phyloP scores from a whole-genome alignment of 37 sponge, comb jelly and placozoan species.

The Haliclona indistincta region DNA sequence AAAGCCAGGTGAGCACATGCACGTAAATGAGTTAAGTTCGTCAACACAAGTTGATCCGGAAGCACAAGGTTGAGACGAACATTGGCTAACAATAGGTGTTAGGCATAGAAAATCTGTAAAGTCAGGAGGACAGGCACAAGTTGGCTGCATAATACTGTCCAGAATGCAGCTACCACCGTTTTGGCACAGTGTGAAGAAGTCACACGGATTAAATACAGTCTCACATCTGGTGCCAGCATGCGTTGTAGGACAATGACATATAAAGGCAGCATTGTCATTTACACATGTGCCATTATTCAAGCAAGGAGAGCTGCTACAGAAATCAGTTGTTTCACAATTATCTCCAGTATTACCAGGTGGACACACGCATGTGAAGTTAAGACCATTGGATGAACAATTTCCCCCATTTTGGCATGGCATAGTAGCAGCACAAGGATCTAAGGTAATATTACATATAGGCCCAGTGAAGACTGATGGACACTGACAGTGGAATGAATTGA shows the following conservation, averaged over 20 bases:
- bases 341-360: constrained; percentile 3
- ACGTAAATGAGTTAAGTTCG: not conserved
- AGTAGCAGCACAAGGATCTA: constrained; percentile 59
- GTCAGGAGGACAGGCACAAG: constrained; percentile 35
- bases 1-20: constrained; percentile 1
- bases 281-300: constrained; percentile 7
- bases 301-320: not conserved
- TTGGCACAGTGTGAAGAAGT: constrained; percentile 9
- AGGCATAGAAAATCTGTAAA: constrained; percentile 41
- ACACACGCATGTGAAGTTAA: constrained; percentile 3
- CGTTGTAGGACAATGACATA: not conserved
- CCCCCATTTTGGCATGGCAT: not conserved
- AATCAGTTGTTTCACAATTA: constrained; percentile 6
- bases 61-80: constrained; percentile 31
- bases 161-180: constrained; percentile 29
- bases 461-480: constrained; percentile 67
- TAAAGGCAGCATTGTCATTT: not conserved
- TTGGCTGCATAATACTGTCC: not conserved
- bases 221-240: constrained; percentile 52
- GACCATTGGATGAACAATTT: not conserved
- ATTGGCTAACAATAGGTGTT: not conserved
- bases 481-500: constrained; percentile 40
- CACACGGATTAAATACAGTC: constrained; percentile 28
- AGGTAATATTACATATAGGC: constrained; percentile 22
- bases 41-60: constrained; percentile 44